Evolutionary conservation across 2,113 vertebrate genomes (phyloP).

Genomic region (Pterocles orientalis): DNA sequence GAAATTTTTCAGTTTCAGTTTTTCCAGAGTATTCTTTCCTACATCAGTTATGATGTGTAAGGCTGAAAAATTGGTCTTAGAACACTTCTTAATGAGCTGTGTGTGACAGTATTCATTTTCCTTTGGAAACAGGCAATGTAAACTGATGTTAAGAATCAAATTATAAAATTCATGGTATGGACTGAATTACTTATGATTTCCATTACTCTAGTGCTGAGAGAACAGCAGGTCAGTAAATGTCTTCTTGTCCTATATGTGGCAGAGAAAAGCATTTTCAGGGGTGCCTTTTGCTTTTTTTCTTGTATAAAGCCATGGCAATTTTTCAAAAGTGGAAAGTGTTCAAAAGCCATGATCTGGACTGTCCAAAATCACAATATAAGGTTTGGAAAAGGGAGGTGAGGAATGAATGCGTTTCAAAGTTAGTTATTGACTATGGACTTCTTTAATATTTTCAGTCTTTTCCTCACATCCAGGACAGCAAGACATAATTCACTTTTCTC

Average conservation of each 20-base stretch:
- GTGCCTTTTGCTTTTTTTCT: not conserved
- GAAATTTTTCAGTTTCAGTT: not conserved
- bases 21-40: not conserved
- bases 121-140: not conserved
- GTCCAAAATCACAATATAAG: not conserved
- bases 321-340: not conserved
- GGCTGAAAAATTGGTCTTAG: not conserved
- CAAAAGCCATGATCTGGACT: not conserved
- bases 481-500: not conserved
- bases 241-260: not conserved
- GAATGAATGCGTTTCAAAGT: not conserved
- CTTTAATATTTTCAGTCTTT: not conserved
- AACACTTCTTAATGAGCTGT: not conserved
- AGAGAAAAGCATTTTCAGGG: not conserved
- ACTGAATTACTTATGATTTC: not conserved
- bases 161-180: not conserved
- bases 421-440: not conserved
- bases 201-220: not conserved
- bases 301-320: not conserved
- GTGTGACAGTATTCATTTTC: not conserved
- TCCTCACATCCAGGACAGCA: not conserved
- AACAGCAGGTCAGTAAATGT: not conserved
- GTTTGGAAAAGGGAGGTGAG: not conserved
- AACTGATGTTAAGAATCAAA: not conserved
- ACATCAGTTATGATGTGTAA: not conserved